phyloP scores from a whole-genome alignment of 2,113 vertebrate genomes.

The Dasyurus viverrinus region DNA sequence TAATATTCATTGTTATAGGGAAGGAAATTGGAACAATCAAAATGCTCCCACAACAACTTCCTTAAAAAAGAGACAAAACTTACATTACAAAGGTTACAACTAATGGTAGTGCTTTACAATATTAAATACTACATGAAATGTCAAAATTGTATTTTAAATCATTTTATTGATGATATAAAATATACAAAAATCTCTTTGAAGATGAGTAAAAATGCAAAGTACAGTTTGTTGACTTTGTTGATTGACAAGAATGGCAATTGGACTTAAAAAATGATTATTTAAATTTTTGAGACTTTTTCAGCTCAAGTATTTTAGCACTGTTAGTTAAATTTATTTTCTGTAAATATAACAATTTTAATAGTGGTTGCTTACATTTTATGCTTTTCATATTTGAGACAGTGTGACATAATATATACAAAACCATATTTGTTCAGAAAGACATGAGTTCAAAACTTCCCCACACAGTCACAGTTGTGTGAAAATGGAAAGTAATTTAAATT shows the following conservation, averaged over 20 bases:
- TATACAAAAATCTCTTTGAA: not conserved
- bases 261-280: constrained; percentile 6
- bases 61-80: not conserved
- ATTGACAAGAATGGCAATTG: not conserved
- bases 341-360: not conserved
- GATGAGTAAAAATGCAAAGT: constrained; percentile 22
- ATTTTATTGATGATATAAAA: not conserved
- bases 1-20: not conserved
- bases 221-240: not conserved
- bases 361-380: not conserved
- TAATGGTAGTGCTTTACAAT: constrained; percentile 3
- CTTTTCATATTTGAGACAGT: not conserved
- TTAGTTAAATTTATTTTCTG: not conserved
- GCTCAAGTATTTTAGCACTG: constrained; percentile 3
- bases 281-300: constrained; percentile 38
- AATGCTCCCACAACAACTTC: not conserved
- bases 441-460: not conserved
- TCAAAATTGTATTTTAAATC: not conserved
- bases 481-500: not conserved
- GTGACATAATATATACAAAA: not conserved
- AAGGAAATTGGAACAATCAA: not conserved
- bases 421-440: not conserved
- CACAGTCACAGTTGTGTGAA: not conserved
- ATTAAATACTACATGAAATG: constrained; percentile 6
- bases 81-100: constrained; percentile 2